Base-by-base conservation (phyloP, 1,140 invertebrate genomes). In the Lutraria rhynchaena region DNA sequence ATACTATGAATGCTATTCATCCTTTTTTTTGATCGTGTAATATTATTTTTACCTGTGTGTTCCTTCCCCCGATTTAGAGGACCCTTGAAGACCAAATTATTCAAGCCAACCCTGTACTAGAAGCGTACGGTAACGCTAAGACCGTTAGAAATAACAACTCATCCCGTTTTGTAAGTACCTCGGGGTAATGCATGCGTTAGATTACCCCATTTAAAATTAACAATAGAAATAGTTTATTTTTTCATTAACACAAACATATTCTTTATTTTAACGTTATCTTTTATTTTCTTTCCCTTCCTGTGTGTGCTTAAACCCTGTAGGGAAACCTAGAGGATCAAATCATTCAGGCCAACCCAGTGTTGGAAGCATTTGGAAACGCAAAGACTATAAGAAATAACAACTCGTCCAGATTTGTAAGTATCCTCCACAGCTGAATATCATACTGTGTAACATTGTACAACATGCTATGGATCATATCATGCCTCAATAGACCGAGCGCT, bases 361-460 rank as follows among this genome's bases (percentile, higher is more conserved):
- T 99, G 94, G 98, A 99, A 95, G 98, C 98, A 89, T 99, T 99
- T 93, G 98, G 98, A 97, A 99, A 99, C 95, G 98, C 98, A 92
- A 99, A 99, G 95, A 99, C 98, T 90, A 97, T 98, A 91, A 97
- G 98, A 97, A 99, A 99, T 94, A 98, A 99, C 94, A 99, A 99
- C 96, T 99, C 98, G 31, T 99, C 98, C 85, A 97, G 98, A 90
- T 91, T 91, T 81, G 90, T 91, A 86, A 89, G 89, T 90, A 90
- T 74, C 15, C 37, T 41, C 5, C 37, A 41, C 5, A 41, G 15
- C 37, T 41, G 37, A 15, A 41, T 41, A 15, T 41, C 37, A 15
- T 41, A 5, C 15, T 41, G 37, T 41, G 37, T 7, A 41, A 41
- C 5, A 41, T 15, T 5, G 5, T 15, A 41, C 15, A 41, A 41